These are phyloP conservation scores for Agriopis aurantiaria DNA, from an alignment of 2,888 invertebrate genomes.

Conservation along the genomic window DNA sequence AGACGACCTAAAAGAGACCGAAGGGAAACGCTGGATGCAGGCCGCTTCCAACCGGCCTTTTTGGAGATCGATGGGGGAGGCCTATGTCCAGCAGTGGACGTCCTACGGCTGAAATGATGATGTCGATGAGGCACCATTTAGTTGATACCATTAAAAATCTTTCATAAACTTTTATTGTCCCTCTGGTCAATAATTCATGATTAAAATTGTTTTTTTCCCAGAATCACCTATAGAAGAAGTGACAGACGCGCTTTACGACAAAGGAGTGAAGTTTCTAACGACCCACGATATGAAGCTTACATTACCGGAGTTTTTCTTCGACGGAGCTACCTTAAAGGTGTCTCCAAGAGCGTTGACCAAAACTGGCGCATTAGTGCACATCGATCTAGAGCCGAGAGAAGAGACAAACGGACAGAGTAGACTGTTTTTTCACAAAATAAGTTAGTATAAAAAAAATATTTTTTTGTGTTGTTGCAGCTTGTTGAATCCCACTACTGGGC, in stretches of 20 bases:
- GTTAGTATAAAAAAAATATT: constrained; percentile 76
- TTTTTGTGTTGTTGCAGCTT: too few species aligned
- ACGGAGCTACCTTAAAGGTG: constrained; percentile 90
- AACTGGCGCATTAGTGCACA: constrained; percentile 90
- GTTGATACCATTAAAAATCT: too few species aligned
- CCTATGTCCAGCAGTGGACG: too few species aligned
- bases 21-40: too few species aligned
- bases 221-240: constrained; percentile 91
- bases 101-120: too few species aligned
- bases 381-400: constrained; percentile 89
- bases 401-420: constrained; percentile 83
- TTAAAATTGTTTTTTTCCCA: constrained; percentile 50
- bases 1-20: too few species aligned
- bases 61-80: too few species aligned
- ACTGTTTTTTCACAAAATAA: constrained; percentile 89
- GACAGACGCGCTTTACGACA: constrained; percentile 89
- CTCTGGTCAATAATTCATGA: not conserved
- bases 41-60: too few species aligned
- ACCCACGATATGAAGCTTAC: constrained; percentile 91
- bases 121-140: too few species aligned
- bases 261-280: constrained; percentile 90
- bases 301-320: constrained; percentile 90
- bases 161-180: not conserved
- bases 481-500: too few species aligned
- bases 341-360: constrained; percentile 91